Base-by-base conservation (phyloP, 2,797 vertebrate species). In the Alosa sapidissima region DNA sequence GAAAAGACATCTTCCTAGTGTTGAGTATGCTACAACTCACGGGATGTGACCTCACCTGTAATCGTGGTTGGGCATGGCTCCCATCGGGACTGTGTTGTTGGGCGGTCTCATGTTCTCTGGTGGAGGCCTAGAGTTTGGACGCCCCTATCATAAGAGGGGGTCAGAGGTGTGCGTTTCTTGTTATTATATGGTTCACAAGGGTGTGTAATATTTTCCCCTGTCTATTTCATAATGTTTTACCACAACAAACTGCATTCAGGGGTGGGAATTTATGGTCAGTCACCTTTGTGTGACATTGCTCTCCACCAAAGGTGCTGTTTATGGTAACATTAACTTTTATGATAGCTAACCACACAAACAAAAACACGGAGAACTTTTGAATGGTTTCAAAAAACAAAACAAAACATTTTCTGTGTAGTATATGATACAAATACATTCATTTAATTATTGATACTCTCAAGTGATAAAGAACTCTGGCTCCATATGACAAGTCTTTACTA, bases 11-110 rank as follows among this genome's bases (percentile, higher is more conserved):
- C 33, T 41, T 45, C 19, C 36, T 21, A 47, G 16, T 47, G 68
- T 75, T 45, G 7, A 9, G 58, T 24, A 55, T 1, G 16, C 28
- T 24, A 36, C 81, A 45, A 10, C 14, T 60, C 58, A 14, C 36
- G 19, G 19, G 8, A n/a, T 36, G 7, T 36, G 3, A 36, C 5
- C 82, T 86, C 84, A 91, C 89, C 87, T 86, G 84, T 89, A 85
- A 0, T 81, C 52, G 3, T 0, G 49, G 78, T 51, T 65, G 13
- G 48, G 28, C 9, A 51, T 19, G 81, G 19, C 9, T 68, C 52
- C 28, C 89, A 89, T 85, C 2, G 88, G 85, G 81, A 89, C 5
- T 0, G 24, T 81, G 21, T 81, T 28, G 49, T 82, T 85, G 14
- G 36, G 33, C 3, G 81, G 78, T 16, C 13, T 84, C 48, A 47